phyloP scores from a whole-genome alignment of 2,797 vertebrate species.

The Melanotaenia parkinsoni region DNA sequence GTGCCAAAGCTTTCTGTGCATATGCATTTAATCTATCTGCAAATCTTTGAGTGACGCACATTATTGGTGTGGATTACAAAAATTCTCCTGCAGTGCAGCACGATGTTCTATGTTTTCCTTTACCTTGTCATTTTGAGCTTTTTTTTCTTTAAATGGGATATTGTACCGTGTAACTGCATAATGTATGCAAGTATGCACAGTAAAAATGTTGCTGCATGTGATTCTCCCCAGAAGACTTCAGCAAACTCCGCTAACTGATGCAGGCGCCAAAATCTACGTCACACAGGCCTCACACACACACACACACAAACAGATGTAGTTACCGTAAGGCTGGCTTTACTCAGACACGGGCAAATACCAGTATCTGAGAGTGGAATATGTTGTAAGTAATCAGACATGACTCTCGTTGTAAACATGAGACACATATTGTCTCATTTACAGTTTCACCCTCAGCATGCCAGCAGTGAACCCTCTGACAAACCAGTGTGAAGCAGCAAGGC shows the following conservation, averaged over 20 bases:
- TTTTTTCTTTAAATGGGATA: background rate
- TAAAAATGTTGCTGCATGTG: background rate
- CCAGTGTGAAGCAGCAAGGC: slow-evolving; percentile 21
- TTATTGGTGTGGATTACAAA: too few species aligned
- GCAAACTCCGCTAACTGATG: background rate
- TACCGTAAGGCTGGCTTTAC: background rate
- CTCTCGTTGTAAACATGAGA: slow-evolving; percentile 26
- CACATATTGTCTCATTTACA: slow-evolving; percentile 34
- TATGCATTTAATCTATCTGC: too few species aligned
- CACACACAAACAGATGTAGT: background rate
- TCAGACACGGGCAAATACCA: slow-evolving; percentile 3
- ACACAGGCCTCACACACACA: background rate
- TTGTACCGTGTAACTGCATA: background rate
- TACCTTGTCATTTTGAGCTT: too few species aligned
- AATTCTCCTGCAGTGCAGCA: too few species aligned
- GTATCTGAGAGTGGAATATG: slow-evolving; percentile 21
- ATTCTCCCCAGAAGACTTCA: background rate
- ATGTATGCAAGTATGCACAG: background rate
- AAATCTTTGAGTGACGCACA: too few species aligned
- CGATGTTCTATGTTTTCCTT: too few species aligned
- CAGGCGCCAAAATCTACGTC: background rate
- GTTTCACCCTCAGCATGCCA: slow-evolving; percentile 25
- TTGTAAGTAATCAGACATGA: slow-evolving; percentile 41
- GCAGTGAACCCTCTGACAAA: slow-evolving; percentile 22
- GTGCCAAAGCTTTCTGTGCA: too few species aligned